phyloP scores from a whole-genome alignment of 2,797 vertebrate genomes.

The Coreius guichenoti region DNA sequence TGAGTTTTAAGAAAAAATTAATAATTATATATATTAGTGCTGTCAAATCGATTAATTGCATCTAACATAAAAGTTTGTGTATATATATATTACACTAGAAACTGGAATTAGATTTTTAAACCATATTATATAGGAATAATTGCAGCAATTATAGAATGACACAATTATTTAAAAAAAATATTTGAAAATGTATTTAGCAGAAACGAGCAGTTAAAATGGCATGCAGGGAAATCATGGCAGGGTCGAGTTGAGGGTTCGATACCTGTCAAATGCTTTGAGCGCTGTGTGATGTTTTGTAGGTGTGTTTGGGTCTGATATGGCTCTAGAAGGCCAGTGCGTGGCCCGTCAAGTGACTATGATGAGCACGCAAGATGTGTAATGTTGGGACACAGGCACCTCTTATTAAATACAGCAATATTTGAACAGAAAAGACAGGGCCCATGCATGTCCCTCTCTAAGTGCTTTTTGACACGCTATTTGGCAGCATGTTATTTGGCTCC shows the following conservation, averaged over 20 bases:
- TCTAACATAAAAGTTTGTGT: neutral
- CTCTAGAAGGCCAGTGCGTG: conserved; percentile 4
- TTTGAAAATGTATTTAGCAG: neutral
- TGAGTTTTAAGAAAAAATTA: no score
- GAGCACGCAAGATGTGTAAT: neutral
- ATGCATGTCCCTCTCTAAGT: conserved; percentile 29
- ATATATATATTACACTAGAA: neutral
- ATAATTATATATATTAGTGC: no score
- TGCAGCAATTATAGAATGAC: conserved; percentile 14
- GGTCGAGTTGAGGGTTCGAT: conserved; percentile 26
- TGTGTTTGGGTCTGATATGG: neutral
- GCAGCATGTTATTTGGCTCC: conserved; percentile 29
- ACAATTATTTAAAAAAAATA: neutral
- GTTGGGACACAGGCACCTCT: neutral
- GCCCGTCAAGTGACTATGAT: neutral
- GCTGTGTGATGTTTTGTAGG: conserved; percentile 5
- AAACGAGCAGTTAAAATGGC: conserved; percentile 1
- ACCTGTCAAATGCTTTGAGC: conserved; percentile 62
- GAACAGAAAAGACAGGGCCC: conserved; percentile 20
- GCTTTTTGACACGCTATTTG: conserved; percentile 3
- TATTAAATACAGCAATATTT: conserved; percentile 16
- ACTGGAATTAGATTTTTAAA: neutral
- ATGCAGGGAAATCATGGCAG: conserved; percentile 12
- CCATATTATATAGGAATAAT: neutral
- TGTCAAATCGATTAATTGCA: neutral